phyloP scores from a whole-genome alignment of 2,113 vertebrate genomes.

The Chaetorhynchus papuensis region DNA sequence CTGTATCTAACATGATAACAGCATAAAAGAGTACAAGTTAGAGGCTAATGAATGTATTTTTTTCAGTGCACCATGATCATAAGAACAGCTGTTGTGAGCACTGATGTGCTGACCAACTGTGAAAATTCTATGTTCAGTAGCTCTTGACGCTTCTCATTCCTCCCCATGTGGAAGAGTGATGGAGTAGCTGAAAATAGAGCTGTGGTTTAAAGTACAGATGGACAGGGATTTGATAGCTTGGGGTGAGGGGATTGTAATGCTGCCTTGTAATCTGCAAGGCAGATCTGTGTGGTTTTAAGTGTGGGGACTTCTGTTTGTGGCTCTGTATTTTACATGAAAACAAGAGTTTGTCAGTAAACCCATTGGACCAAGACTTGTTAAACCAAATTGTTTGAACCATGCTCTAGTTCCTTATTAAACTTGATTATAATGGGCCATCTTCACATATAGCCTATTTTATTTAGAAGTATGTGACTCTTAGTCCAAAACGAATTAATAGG shows the following conservation, averaged over 20 bases:
- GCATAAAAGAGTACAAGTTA: neutral
- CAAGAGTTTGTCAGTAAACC: neutral
- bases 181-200: neutral
- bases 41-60: neutral
- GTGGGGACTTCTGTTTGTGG: neutral
- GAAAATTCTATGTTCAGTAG: neutral
- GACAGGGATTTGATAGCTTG: neutral
- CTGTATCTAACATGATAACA: neutral
- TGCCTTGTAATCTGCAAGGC: no score
- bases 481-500: neutral
- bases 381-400: accelerated
- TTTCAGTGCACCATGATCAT: neutral
- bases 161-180: neutral
- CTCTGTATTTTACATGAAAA: neutral
- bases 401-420: neutral
- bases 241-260: no score
- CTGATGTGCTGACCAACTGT: neutral
- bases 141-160: neutral
- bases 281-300: neutral
- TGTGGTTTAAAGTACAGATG: neutral
- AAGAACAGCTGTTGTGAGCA: neutral
- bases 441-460: neutral
- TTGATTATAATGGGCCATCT: neutral
- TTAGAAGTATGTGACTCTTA: neutral
- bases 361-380: neutral